Conservation (phyloP, 2,888 invertebrate species). For the Priocnemis perturbator region DNA sequence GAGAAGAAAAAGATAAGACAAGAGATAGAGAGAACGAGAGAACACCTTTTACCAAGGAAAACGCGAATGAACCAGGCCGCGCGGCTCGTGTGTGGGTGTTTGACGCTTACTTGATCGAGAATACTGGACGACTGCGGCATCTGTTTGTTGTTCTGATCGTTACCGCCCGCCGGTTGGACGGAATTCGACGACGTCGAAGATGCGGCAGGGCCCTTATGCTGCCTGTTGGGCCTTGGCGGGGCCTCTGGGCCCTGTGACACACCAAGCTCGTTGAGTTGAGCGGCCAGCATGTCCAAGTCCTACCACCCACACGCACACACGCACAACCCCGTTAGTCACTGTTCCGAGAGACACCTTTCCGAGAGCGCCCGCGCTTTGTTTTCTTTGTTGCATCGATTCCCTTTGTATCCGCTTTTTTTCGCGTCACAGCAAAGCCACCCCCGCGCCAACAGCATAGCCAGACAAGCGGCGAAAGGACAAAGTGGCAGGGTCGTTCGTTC, state of each 20-base stretch:
- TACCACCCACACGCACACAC: slow-evolving; percentile 77
- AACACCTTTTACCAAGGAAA: not conserved
- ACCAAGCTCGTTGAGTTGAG: slow-evolving; percentile 95
- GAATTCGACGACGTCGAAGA: slow-evolving; percentile 63
- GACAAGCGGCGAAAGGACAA: slow-evolving; percentile 44
- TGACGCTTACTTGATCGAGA: slow-evolving; percentile 70
- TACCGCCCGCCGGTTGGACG: slow-evolving; percentile 63
- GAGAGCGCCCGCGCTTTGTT: slow-evolving; percentile 20
- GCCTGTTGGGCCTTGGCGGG: slow-evolving; percentile 79
- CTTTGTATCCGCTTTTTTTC: slow-evolving; percentile 15
- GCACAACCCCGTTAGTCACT: slow-evolving; percentile 71
- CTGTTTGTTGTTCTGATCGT: slow-evolving; percentile 72
- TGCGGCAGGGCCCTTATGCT: slow-evolving; percentile 68
- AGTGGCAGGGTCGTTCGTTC: slow-evolving; percentile 15
- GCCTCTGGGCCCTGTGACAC: slow-evolving; percentile 84
- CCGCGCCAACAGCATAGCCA: slow-evolving; percentile 39
- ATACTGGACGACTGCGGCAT: slow-evolving; percentile 72
- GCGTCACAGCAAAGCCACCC: slow-evolving; percentile 46
- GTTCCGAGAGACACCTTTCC: slow-evolving; percentile 56
- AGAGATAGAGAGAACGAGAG: not conserved
- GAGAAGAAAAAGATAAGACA: slow-evolving; percentile 11
- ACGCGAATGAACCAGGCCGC: slow-evolving; percentile 18
- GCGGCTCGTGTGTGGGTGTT: not conserved
- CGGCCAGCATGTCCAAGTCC: slow-evolving; percentile 97
- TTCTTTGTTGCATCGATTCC: slow-evolving; percentile 9